Evolutionary conservation across 2,113 vertebrate genomes (phyloP).

Genomic region (Gymnobelideus leadbeateri): DNA sequence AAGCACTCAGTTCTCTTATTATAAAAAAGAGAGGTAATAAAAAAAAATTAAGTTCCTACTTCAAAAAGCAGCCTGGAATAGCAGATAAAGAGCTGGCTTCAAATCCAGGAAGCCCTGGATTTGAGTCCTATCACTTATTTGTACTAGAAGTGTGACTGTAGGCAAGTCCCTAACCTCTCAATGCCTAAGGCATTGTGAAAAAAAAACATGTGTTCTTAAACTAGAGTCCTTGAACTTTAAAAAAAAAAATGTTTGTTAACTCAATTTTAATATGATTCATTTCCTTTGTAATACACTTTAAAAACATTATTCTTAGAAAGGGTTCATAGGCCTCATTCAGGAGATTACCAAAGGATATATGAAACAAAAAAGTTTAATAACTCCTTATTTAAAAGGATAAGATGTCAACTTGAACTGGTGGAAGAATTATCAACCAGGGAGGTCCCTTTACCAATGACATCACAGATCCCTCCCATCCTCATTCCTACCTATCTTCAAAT

Average conservation of each 20-base stretch:
- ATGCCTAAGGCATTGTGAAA: not conserved
- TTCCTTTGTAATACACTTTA: not conserved
- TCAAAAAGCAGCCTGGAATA: not conserved
- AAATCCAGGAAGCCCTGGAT: not conserved
- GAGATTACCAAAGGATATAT: not conserved
- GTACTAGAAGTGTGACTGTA: too few species aligned
- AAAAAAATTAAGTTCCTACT: not conserved
- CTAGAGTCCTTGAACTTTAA: not conserved
- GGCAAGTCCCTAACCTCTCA: not conserved
- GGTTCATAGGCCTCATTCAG: not conserved
- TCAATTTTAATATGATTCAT: not conserved
- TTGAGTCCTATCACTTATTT: too few species aligned
- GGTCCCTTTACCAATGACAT: too few species aligned
- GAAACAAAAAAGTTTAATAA: too few species aligned
- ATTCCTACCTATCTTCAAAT: not conserved
- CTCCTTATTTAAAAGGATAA: too few species aligned
- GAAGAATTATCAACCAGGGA: too few species aligned
- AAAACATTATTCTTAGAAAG: too few species aligned
- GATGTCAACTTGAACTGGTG: too few species aligned
- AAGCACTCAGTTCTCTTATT: not conserved
- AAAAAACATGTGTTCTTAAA: not conserved
- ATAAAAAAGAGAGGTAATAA: too few species aligned
- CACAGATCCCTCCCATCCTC: not conserved
- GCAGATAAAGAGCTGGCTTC: not conserved
- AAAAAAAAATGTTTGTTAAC: not conserved